Percentiles rank a stretch among this genome's conserved stretches.
Evolutionary conservation across 2,888 invertebrate genomes (phyloP).

Genomic region (Pammene fasciana): DNA sequence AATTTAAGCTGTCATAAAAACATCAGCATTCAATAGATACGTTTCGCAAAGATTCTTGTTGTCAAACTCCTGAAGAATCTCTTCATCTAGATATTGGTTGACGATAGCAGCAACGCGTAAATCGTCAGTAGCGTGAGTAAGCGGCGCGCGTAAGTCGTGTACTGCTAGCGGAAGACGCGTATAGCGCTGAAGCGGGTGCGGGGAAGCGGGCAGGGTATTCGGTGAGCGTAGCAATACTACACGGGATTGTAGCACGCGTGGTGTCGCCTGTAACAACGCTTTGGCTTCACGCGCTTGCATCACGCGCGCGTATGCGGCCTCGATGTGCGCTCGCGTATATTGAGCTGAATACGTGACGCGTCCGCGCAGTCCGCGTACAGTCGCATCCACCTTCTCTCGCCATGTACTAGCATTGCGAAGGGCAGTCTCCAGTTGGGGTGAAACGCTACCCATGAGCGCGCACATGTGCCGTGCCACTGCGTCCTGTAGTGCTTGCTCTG

Average conservation of each 20-base stretch:
- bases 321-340: conserved; percentile 55
- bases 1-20: conserved; percentile 19
- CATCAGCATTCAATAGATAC: conserved; percentile 44
- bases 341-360: conserved; percentile 55
- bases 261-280: conserved; percentile 10
- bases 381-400: conserved; percentile 53
- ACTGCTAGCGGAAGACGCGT: conserved; percentile 44
- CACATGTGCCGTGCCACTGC: conserved; percentile 53
- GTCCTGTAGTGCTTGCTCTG: conserved; percentile 51
- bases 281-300: conserved; percentile 46
- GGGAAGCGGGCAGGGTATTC: neutral
- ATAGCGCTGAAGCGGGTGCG: conserved; percentile 43
- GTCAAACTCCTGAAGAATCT: conserved; percentile 49
- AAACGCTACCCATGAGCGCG: conserved; percentile 49
- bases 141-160: conserved; percentile 48
- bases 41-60: conserved; percentile 54
- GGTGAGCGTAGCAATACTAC: conserved; percentile 51
- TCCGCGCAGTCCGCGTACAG: conserved; percentile 47
- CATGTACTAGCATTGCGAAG: conserved; percentile 46
- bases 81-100: conserved; percentile 51
- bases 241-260: conserved; percentile 51
- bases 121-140: conserved; percentile 51
- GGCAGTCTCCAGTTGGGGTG: conserved; percentile 44
- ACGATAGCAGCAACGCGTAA: conserved; percentile 52
- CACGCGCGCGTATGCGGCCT: conserved; percentile 54